Evolutionary conservation across 2,888 invertebrate species (phyloP).

Genomic region (Lithodes maja): DNA sequence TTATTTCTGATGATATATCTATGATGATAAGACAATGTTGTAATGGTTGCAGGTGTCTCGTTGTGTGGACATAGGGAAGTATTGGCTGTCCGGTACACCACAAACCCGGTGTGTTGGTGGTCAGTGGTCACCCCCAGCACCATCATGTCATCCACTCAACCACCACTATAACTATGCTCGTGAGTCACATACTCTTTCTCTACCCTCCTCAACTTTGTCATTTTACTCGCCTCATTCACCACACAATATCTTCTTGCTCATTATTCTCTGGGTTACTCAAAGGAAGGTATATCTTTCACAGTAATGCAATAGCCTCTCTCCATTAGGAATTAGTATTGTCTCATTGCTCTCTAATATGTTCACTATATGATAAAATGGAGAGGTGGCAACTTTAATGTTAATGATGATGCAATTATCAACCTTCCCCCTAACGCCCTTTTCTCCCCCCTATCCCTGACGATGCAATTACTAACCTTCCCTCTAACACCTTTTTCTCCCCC

Average conservation of each 20-base stretch:
- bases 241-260: not conserved
- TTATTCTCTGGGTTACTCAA: not conserved
- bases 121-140: conserved; percentile 86
- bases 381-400: too few relatives aligned
- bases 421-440: not conserved
- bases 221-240: not conserved
- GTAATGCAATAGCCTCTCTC: not conserved
- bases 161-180: conserved; percentile 91
- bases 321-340: not conserved
- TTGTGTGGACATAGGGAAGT: conserved; percentile 90
- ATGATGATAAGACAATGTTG: not conserved
- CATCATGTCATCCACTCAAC: conserved; percentile 86
- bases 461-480: not conserved
- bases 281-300: not conserved
- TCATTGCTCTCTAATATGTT: too few relatives aligned
- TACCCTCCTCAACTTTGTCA: not conserved
- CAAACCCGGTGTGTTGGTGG: conserved; percentile 84
- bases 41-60: conserved; percentile 77
- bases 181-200: conserved; percentile 75
- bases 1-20: too few relatives aligned
- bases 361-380: too few relatives aligned
- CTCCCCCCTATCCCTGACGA: not conserved
- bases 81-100: conserved; percentile 84
- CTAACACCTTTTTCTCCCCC: not conserved
- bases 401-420: too few relatives aligned